A percentile compares a stretch with the other conserved stretches of the same genome.
Evolutionary conservation across 2,113 vertebrate species (phyloP).

Genomic region (Tyto alba): DNA sequence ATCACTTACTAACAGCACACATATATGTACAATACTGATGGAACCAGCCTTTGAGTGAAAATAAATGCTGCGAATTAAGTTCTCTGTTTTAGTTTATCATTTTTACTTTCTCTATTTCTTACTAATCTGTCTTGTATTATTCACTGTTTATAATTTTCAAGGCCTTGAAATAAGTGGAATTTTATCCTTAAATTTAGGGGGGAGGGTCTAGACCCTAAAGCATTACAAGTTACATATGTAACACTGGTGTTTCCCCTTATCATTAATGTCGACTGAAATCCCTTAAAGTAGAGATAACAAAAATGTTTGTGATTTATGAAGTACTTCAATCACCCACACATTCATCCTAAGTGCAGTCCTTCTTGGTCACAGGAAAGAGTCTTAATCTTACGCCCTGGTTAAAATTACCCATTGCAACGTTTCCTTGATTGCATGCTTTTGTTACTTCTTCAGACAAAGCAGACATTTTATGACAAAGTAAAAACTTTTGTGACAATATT

Average conservation of each 20-base stretch:
- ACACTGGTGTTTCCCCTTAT: neutral
- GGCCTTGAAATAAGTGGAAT: neutral
- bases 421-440: neutral
- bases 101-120: neutral
- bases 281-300: neutral
- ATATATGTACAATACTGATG: neutral
- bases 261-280: neutral
- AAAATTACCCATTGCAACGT: neutral
- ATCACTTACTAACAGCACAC: neutral
- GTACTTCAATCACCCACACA: neutral
- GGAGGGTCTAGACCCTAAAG: neutral
- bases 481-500: neutral
- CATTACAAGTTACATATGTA: accelerated
- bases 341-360: neutral
- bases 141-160: neutral
- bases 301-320: neutral
- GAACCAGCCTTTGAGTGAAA: neutral
- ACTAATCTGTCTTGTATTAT: neutral
- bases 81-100: neutral
- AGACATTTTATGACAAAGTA: neutral
- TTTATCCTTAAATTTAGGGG: neutral
- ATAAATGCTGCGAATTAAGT: neutral
- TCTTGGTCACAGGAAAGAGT: neutral
- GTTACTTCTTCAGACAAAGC: neutral
- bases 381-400: neutral